A percentile compares a stretch with the other conserved stretches of the same genome.
phyloP scores from a whole-genome alignment of 2,113 vertebrate genomes.

The Pampusana beccarii region DNA sequence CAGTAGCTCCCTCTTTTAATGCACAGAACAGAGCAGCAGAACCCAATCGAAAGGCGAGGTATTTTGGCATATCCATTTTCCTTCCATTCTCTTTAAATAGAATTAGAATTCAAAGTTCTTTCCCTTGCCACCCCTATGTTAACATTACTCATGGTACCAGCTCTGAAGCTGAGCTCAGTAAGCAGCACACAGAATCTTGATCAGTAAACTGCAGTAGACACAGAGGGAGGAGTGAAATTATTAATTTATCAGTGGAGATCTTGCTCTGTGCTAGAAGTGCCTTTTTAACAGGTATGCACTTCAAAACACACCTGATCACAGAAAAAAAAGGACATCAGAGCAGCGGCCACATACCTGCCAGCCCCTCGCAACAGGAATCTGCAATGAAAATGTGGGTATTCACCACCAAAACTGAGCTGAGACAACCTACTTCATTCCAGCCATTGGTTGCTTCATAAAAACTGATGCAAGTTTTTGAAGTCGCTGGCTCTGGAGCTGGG shows the following conservation, averaged over 20 bases:
- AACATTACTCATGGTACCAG: background rate
- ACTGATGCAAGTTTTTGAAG: background rate
- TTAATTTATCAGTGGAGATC: background rate
- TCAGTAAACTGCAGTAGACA: background rate
- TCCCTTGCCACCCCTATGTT: background rate
- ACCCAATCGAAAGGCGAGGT: background rate
- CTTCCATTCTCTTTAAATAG: background rate
- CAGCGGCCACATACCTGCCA: background rate
- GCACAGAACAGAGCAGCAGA: background rate
- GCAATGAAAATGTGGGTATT: background rate
- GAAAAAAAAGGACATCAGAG: background rate
- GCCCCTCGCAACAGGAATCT: background rate
- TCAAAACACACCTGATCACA: background rate
- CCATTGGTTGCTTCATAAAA: background rate
- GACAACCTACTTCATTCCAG: background rate
- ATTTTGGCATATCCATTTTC: background rate
- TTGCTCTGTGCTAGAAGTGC: background rate
- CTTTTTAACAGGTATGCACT: background rate
- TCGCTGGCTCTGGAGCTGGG: background rate
- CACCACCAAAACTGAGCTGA: background rate
- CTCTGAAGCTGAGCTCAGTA: fast-evolving
- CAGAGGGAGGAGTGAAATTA: background rate
- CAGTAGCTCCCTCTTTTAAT: background rate
- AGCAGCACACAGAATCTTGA: background rate
- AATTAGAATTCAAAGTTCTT: background rate